phyloP scores from a whole-genome alignment of 1,140 invertebrate genomes.

The Drosophila sturtevanti region DNA sequence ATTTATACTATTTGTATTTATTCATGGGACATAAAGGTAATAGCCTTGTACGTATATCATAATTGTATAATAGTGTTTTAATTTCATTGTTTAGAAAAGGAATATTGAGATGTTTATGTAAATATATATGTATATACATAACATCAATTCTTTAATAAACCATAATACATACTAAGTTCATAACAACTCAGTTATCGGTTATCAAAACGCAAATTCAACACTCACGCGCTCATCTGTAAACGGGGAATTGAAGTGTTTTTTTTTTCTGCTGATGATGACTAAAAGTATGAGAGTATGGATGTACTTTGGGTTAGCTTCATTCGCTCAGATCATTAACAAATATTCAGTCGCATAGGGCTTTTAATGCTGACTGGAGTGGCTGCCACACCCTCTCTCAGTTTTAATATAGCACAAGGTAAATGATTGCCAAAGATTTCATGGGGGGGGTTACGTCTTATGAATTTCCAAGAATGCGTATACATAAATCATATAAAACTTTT shows the following conservation, averaged over 20 bases:
- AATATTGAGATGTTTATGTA: neutral
- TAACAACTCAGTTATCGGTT: too few relatives aligned
- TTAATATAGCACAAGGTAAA: slow-evolving; percentile 34
- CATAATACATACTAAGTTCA: too few relatives aligned
- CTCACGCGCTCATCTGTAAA: slow-evolving; percentile 9
- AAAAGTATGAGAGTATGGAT: slow-evolving; percentile 36
- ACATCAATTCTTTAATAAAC: too few relatives aligned
- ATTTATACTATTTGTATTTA: too few relatives aligned
- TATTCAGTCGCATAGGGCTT: slow-evolving; percentile 9
- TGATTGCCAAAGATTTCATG: slow-evolving; percentile 37
- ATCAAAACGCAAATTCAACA: too few relatives aligned
- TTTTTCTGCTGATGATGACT: slow-evolving; percentile 71
- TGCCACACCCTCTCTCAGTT: slow-evolving; percentile 31
- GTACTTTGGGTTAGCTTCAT: slow-evolving; percentile 18
- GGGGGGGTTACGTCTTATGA: slow-evolving; percentile 27
- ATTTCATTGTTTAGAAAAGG: too few relatives aligned
- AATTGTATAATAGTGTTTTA: too few relatives aligned
- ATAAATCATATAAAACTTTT: slow-evolving; percentile 65
- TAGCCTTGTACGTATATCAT: too few relatives aligned
- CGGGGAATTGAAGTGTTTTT: neutral
- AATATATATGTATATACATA: too few relatives aligned
- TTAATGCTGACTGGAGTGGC: neutral
- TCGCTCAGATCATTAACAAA: slow-evolving; percentile 49
- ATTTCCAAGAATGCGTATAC: slow-evolving; percentile 65
- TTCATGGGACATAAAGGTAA: too few relatives aligned